These are phyloP conservation scores for Diarsia dahlii DNA, from an alignment of 2,888 invertebrate genomes.

Conservation along the genomic window DNA sequence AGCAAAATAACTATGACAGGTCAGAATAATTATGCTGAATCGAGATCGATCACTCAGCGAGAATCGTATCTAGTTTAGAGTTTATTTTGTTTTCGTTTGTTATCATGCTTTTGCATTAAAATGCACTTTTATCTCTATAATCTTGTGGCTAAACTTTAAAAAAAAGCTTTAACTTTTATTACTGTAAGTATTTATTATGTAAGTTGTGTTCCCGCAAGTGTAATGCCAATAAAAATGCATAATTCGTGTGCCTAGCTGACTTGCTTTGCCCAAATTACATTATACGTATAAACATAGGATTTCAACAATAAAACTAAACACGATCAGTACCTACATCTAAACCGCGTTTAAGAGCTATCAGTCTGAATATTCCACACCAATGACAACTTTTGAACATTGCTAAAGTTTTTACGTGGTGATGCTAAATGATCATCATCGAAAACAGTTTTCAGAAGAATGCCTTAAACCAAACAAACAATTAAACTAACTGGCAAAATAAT, in stretches of 20 bases:
- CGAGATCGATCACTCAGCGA: conserved; percentile 7
- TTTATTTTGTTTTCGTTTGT: not conserved
- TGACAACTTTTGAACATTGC: not conserved
- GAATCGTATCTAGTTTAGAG: not conserved
- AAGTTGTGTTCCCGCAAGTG: too few relatives aligned
- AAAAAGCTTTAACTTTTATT: too few relatives aligned
- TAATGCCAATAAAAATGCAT: too few relatives aligned
- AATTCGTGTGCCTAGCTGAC: too few relatives aligned
- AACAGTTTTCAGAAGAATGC: not conserved
- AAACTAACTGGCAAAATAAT: too few relatives aligned
- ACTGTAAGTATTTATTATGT: too few relatives aligned
- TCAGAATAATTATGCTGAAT: not conserved
- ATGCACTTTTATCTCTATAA: too few relatives aligned
- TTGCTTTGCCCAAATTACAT: too few relatives aligned
- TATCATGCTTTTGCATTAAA: too few relatives aligned
- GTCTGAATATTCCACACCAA: not conserved
- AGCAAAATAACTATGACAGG: not conserved
- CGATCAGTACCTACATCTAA: not conserved
- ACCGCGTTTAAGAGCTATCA: not conserved
- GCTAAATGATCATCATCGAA: not conserved
- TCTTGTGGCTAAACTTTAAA: too few relatives aligned
- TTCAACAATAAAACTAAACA: not conserved
- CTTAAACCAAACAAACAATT: not conserved
- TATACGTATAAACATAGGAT: not conserved
- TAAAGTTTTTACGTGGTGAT: not conserved